A percentile compares a stretch with the other conserved stretches of the same genome.
Conservation (phyloP, 2,888 invertebrate species). For the Arge pagana region DNA sequence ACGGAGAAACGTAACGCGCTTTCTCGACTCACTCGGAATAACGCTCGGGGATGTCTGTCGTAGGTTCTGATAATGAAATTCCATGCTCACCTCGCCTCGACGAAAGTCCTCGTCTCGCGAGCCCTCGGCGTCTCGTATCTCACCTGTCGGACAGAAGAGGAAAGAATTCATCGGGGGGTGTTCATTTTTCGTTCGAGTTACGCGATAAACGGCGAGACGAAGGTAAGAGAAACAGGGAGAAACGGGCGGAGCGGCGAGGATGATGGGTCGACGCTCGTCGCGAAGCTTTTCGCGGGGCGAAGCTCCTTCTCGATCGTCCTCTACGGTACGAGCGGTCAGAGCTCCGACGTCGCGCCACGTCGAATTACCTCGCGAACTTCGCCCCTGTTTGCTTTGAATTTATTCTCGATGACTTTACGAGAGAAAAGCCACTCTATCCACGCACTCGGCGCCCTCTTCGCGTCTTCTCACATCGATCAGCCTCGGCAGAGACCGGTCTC, state of each 20-base stretch:
- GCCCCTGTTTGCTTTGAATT: slow-evolving; percentile 13
- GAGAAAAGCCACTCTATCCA: too few relatives aligned
- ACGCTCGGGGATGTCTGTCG: slow-evolving; percentile 14
- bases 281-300: neutral
- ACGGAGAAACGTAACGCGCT: neutral
- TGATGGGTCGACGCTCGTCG: neutral
- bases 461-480: too few relatives aligned
- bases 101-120: too few relatives aligned
- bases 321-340: neutral
- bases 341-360: neutral
- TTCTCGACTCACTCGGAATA: neutral
- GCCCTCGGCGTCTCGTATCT: neutral
- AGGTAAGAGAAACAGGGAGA: too few relatives aligned
- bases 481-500: too few relatives aligned
- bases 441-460: neutral
- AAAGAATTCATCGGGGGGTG: too few relatives aligned
- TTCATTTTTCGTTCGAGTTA: too few relatives aligned
- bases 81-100: too few relatives aligned
- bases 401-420: slow-evolving; percentile 9
- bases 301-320: neutral
- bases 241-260: neutral
- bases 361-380: too few relatives aligned
- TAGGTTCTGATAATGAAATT: slow-evolving; percentile 23
- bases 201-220: too few relatives aligned
- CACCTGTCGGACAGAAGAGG: too few relatives aligned